phyloP scores from a whole-genome alignment of 2,797 vertebrate species.

The Gymnoscopelus braueri region DNA sequence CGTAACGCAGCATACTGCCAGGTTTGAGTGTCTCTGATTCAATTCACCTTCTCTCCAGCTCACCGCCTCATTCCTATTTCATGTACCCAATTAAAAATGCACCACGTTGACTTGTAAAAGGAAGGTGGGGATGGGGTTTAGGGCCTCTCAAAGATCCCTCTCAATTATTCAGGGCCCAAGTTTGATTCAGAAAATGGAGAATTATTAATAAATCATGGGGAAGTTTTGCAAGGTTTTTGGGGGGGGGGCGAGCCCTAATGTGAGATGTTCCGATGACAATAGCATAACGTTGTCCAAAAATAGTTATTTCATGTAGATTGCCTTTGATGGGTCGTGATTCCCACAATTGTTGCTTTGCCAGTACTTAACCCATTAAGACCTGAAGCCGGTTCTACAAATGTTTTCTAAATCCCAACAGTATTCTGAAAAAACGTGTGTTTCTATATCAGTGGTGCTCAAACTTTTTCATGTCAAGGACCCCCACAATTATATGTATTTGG shows the following conservation, averaged over 20 bases:
- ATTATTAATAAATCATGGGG: constrained; percentile 71
- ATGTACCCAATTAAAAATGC: constrained; percentile 78
- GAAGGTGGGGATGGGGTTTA: constrained; percentile 70
- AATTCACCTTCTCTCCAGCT: constrained; percentile 55
- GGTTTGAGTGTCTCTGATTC: constrained; percentile 63
- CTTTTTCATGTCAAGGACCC: no score
- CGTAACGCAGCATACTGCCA: constrained; percentile 33
- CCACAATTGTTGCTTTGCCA: constrained; percentile 23
- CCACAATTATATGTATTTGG: no score
- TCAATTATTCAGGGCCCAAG: constrained; percentile 73
- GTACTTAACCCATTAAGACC: background rate
- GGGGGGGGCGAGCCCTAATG: constrained; percentile 34
- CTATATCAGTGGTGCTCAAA: no score
- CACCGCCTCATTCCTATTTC: constrained; percentile 73
- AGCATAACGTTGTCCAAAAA: constrained; percentile 24
- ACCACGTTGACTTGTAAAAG: constrained; percentile 75
- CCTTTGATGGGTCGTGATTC: constrained; percentile 36
- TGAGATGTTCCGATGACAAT: constrained; percentile 40
- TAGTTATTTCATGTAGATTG: constrained; percentile 24
- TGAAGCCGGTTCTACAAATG: background rate
- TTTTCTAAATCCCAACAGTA: no score
- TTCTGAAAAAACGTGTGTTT: no score
- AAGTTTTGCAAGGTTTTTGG: constrained; percentile 58
- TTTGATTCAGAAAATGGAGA: constrained; percentile 74
- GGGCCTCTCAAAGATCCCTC: constrained; percentile 72